phyloP scores from a whole-genome alignment of 2,797 vertebrate species.

The Tokudaia tokunoshimensis region DNA sequence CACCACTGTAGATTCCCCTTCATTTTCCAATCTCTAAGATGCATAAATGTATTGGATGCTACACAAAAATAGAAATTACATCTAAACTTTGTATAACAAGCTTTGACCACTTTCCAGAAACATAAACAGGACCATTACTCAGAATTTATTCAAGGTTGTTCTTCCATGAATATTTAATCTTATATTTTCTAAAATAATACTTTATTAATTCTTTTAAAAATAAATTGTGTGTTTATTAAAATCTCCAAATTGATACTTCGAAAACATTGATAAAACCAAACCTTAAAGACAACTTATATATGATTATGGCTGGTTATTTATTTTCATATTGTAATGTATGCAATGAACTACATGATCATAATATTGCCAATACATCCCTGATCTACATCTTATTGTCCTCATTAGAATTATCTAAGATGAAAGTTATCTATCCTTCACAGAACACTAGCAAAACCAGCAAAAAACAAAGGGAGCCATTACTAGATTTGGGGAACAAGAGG shows the following conservation, averaged over 20 bases:
- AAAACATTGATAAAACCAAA: slow-evolving; percentile 2
- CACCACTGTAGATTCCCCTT: background rate
- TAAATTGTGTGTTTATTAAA: background rate
- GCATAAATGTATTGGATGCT: background rate
- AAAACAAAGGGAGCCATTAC: background rate
- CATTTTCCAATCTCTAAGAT: background rate
- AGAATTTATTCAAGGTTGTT: slow-evolving; percentile 11
- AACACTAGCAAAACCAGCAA: background rate
- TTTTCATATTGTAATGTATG: slow-evolving; percentile 1
- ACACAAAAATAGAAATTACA: slow-evolving; percentile 43
- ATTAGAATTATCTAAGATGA: slow-evolving; percentile 20
- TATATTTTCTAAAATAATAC: slow-evolving; percentile 9
- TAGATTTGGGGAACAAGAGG: background rate
- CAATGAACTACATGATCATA: background rate
- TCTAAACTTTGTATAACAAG: background rate
- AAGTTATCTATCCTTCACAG: background rate
- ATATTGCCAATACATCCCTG: background rate
- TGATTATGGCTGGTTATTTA: slow-evolving; percentile 2
- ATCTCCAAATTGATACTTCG: background rate
- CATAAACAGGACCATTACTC: background rate
- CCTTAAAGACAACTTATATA: background rate
- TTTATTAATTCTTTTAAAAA: background rate
- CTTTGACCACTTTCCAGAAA: slow-evolving; percentile 1
- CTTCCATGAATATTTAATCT: slow-evolving; percentile 7
- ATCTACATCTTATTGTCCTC: background rate